These are phyloP conservation scores for Xanthorhoe designata DNA, from an alignment of 2,888 invertebrate species.

Conservation along the genomic window DNA sequence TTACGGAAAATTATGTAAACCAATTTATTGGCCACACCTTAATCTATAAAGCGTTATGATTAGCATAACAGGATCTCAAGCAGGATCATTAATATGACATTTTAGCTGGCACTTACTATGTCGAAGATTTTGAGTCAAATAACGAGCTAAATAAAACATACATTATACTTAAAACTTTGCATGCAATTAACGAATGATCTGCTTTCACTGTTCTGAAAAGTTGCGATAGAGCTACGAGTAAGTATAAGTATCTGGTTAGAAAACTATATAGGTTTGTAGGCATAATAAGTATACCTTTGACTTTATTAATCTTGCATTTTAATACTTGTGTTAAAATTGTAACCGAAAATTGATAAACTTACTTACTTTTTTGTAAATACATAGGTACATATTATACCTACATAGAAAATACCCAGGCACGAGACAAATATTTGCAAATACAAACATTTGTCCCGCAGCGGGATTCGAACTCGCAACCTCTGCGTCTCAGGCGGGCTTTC, in stretches of 20 bases:
- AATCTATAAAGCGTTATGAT: constrained; percentile 40
- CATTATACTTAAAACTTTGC: not conserved
- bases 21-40: constrained; percentile 49
- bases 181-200: not conserved
- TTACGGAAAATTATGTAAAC: constrained; percentile 53
- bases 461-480: too few relatives aligned
- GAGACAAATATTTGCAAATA: too few relatives aligned
- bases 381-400: too few relatives aligned
- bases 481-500: too few relatives aligned
- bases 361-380: too few relatives aligned
- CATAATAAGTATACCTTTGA: too few relatives aligned
- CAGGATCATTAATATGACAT: constrained; percentile 53
- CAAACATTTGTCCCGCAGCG: too few relatives aligned
- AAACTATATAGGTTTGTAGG: too few relatives aligned
- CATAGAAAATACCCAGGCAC: too few relatives aligned
- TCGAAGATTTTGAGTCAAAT: constrained; percentile 9
- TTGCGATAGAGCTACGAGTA: not conserved
- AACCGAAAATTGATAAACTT: too few relatives aligned
- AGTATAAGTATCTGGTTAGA: not conserved
- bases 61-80: constrained; percentile 59
- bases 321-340: too few relatives aligned
- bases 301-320: too few relatives aligned
- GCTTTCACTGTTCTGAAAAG: not conserved
- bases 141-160: not conserved
- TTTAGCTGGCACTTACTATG: constrained; percentile 40